phyloP scores from a whole-genome alignment of 2,113 vertebrate genomes.

The Astur gentilis region DNA sequence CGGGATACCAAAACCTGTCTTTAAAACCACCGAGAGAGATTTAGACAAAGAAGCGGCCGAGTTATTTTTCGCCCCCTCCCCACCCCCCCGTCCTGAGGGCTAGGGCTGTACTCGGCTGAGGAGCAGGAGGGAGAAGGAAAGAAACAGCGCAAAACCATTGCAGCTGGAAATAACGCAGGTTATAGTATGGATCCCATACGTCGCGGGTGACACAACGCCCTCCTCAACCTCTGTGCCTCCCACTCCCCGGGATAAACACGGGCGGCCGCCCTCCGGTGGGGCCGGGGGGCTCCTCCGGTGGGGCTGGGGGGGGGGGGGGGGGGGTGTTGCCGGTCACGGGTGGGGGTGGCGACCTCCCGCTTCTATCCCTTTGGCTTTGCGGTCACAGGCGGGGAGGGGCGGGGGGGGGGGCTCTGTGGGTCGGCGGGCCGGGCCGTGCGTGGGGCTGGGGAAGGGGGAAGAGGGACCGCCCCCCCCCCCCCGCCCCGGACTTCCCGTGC shows the following conservation, averaged over 20 bases:
- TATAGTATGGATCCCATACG: fast-evolving
- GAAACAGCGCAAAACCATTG: fast-evolving
- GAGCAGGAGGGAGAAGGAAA: neutral
- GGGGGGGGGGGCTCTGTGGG: too few relatives aligned
- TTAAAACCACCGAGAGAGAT: neutral
- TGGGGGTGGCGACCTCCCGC: too few relatives aligned
- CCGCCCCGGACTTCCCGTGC: too few relatives aligned
- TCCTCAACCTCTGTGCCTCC: fast-evolving
- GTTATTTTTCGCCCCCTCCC: neutral
- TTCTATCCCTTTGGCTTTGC: too few relatives aligned
- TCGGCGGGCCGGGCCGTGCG: too few relatives aligned
- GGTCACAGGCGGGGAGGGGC: too few relatives aligned
- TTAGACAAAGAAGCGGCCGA: fast-evolving
- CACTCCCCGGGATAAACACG: neutral
- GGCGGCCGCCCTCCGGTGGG: too few relatives aligned
- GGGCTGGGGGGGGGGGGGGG: too few relatives aligned
- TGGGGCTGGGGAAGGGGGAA: too few relatives aligned
- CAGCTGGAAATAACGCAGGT: neutral
- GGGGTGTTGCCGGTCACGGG: too few relatives aligned
- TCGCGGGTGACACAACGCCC: neutral
- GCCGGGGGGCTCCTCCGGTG: neutral
- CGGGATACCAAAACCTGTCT: neutral
- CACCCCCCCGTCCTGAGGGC: fast-evolving
- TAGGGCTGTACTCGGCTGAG: neutral
- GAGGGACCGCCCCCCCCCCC: too few relatives aligned